A percentile compares a stretch with the other conserved stretches of the same genome.
phyloP scores from a whole-genome alignment of 2,888 invertebrate species.

The Geophilus truncorum region DNA sequence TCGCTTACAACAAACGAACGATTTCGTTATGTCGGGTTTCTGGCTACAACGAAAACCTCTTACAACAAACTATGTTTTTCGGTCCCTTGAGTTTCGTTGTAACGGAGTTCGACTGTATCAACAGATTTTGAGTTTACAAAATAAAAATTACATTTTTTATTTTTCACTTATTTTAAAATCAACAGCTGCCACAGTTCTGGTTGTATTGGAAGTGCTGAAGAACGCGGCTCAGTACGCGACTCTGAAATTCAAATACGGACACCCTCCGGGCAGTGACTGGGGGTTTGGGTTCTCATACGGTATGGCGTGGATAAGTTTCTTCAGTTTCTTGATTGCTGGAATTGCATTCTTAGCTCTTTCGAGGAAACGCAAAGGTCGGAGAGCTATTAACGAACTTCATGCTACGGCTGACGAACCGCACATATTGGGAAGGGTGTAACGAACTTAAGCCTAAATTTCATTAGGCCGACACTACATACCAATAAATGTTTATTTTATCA shows the following conservation, averaged over 20 bases:
- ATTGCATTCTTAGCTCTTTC: slow-evolving; percentile 73
- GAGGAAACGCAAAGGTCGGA: slow-evolving; percentile 73
- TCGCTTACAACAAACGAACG: no score
- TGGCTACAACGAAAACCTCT: no score
- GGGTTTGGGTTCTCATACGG: slow-evolving; percentile 58
- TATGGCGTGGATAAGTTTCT: slow-evolving; percentile 63
- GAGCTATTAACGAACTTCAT: slow-evolving; percentile 60
- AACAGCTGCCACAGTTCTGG: slow-evolving; percentile 68
- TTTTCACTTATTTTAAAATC: neutral
- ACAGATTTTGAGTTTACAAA: no score
- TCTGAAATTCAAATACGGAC: slow-evolving; percentile 60
- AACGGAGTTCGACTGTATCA: no score
- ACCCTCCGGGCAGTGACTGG: slow-evolving; percentile 62
- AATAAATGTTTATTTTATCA: neutral
- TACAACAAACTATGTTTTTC: no score
- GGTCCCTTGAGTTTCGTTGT: no score
- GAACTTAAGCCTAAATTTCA: neutral
- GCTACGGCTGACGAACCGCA: slow-evolving; percentile 81
- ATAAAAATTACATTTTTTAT: no score
- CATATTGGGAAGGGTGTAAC: slow-evolving; percentile 58
- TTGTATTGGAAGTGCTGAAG: slow-evolving; percentile 74
- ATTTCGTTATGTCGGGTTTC: no score
- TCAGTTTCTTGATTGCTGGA: slow-evolving; percentile 55
- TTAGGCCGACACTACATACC: neutral
- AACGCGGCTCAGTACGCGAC: slow-evolving; percentile 67